Conservation (phyloP, 2,797 vertebrate genomes). For the Morus bassanus region DNA sequence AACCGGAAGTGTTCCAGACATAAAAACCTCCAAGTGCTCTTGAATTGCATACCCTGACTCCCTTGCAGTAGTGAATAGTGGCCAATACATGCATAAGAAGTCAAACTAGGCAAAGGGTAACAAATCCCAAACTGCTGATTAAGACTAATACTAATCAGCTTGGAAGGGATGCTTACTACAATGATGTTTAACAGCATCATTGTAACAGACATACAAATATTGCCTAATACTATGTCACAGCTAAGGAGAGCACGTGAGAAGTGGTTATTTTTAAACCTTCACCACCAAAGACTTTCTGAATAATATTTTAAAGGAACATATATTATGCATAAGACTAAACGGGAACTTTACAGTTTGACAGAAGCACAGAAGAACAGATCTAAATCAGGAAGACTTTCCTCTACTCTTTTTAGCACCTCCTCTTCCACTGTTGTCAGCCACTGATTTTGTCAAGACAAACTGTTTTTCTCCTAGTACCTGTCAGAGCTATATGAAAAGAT, state of each 20-base stretch:
- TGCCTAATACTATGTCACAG: neutral
- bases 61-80: neutral
- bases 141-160: neutral
- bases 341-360: neutral
- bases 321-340: neutral
- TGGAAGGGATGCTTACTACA: neutral
- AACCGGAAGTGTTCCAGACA: neutral
- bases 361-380: neutral
- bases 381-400: neutral
- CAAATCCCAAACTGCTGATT: conserved; percentile 1
- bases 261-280: neutral
- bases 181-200: neutral
- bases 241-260: neutral
- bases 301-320: neutral
- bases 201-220: neutral
- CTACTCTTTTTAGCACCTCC: neutral
- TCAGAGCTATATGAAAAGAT: neutral
- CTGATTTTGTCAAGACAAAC: neutral
- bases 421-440: neutral
- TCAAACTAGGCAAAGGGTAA: conserved; percentile 1
- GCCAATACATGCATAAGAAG: neutral
- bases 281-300: neutral
- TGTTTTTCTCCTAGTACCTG: neutral
- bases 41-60: neutral
- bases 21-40: neutral